These are phyloP conservation scores for Holacanthella duospinosa DNA, from an alignment of 2,888 invertebrate genomes.

Conservation along the genomic window DNA sequence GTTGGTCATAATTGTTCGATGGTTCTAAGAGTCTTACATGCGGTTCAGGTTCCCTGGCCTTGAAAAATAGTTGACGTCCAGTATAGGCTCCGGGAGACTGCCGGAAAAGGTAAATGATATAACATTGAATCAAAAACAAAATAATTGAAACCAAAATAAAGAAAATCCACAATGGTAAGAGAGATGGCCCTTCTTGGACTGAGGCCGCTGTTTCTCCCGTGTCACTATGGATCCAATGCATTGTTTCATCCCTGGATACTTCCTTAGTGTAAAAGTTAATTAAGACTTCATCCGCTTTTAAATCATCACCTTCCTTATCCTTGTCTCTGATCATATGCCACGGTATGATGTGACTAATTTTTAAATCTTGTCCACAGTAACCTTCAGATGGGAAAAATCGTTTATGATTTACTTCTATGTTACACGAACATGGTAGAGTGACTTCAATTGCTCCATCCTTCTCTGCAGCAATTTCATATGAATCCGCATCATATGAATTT, in stretches of 20 bases:
- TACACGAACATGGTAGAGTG: constrained; percentile 12
- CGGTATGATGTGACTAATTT: neutral
- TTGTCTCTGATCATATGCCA: neutral
- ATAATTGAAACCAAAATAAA: neutral
- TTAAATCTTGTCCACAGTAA: neutral
- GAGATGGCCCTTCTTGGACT: neutral
- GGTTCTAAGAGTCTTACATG: neutral
- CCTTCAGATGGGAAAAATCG: neutral
- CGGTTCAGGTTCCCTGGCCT: neutral
- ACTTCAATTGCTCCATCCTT: constrained; percentile 11
- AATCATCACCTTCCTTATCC: neutral
- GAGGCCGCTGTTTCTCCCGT: neutral
- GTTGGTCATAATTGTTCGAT: neutral
- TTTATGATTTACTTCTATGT: constrained; percentile 1
- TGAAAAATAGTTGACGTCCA: neutral
- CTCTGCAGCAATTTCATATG: neutral
- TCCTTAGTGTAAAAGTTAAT: neutral
- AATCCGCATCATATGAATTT: neutral
- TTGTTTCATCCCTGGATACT: neutral
- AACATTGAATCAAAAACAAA: neutral
- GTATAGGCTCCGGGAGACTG: neutral
- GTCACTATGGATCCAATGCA: no score
- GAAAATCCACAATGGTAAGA: neutral
- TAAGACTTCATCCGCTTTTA: neutral
- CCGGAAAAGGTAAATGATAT: neutral